phyloP scores from a whole-genome alignment of 2,888 invertebrate genomes.

The Aromia moschata region DNA sequence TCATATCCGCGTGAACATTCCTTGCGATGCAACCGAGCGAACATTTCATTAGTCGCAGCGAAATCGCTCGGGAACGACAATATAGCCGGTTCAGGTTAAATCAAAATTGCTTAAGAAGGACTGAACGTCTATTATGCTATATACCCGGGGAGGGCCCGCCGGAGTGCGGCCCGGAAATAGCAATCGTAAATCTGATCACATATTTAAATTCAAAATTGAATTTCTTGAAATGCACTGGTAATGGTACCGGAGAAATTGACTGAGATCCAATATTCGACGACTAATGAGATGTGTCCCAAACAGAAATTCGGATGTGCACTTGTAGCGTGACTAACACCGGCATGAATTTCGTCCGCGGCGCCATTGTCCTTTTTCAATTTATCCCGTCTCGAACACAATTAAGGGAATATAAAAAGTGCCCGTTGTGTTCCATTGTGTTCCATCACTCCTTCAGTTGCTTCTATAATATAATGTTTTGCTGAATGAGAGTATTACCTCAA shows the following conservation, averaged over 20 bases:
- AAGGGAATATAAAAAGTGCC: slow-evolving; percentile 10
- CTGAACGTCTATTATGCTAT: slow-evolving; percentile 37
- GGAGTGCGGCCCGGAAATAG: slow-evolving; percentile 40
- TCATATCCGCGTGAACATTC: too few species aligned
- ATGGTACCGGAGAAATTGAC: slow-evolving; percentile 40
- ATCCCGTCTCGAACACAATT: slow-evolving; percentile 24
- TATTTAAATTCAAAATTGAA: slow-evolving; percentile 42
- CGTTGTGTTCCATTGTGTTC: slow-evolving; percentile 10
- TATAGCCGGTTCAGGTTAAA: slow-evolving; percentile 23
- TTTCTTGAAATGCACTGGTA: slow-evolving; percentile 39
- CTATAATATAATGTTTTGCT: neutral
- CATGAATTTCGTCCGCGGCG: slow-evolving; percentile 28
- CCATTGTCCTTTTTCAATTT: slow-evolving; percentile 34
- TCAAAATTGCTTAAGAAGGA: slow-evolving; percentile 36
- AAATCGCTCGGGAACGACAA: neutral
- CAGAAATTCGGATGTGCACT: slow-evolving; percentile 41
- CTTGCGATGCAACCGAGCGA: too few species aligned
- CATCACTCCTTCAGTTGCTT: neutral
- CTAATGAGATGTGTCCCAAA: slow-evolving; percentile 42
- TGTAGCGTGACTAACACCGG: slow-evolving; percentile 33
- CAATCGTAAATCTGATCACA: slow-evolving; percentile 41
- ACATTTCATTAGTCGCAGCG: too few species aligned
- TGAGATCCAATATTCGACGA: slow-evolving; percentile 37
- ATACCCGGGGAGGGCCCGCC: slow-evolving; percentile 31
- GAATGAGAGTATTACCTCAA: neutral